Evolutionary conservation across 2,113 vertebrate genomes (phyloP).

Genomic region (Pelecanoides urinatrix): DNA sequence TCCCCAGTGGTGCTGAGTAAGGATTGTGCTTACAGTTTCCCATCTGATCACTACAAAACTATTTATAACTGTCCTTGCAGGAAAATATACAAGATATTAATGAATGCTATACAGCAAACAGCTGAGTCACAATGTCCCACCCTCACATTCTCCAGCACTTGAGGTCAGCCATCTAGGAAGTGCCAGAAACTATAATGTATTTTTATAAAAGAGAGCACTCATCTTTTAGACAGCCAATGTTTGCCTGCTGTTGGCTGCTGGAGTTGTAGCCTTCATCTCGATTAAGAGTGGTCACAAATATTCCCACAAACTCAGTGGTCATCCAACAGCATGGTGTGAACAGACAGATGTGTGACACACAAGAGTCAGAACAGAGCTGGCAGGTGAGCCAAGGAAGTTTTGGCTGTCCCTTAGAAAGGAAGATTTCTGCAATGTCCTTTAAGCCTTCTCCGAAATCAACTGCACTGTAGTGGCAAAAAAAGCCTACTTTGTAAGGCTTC

Average conservation of each 20-base stretch:
- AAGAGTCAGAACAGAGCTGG: not conserved
- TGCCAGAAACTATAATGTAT: not conserved
- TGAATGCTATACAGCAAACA: not conserved
- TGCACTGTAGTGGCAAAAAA: not conserved
- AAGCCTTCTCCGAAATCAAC: slow-evolving; percentile 1
- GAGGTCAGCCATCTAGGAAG: not conserved
- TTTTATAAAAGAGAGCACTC: not conserved
- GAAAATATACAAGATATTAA: not conserved
- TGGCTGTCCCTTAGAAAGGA: slow-evolving; percentile 1
- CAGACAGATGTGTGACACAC: not conserved
- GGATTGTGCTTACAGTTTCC: not conserved
- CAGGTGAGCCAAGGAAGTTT: slow-evolving; percentile 33
- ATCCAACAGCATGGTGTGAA: not conserved
- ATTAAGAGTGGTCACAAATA: slow-evolving; percentile 50
- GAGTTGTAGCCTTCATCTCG: not conserved
- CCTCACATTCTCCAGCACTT: not conserved
- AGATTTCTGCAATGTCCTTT: slow-evolving; percentile 35
- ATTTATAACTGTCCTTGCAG: slow-evolving; percentile 45
- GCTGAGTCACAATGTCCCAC: slow-evolving; percentile 11
- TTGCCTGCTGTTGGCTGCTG: slow-evolving; percentile 24
- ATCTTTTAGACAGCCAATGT: not conserved
- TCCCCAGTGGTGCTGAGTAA: slow-evolving; percentile 8
- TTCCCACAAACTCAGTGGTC: slow-evolving; percentile 24
- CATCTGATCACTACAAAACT: slow-evolving; percentile 12
- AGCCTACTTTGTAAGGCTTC: not conserved